A percentile compares a stretch with the other conserved stretches of the same genome.
phyloP scores from a whole-genome alignment of 2,888 invertebrate species.

The Drosophila neotestacea region DNA sequence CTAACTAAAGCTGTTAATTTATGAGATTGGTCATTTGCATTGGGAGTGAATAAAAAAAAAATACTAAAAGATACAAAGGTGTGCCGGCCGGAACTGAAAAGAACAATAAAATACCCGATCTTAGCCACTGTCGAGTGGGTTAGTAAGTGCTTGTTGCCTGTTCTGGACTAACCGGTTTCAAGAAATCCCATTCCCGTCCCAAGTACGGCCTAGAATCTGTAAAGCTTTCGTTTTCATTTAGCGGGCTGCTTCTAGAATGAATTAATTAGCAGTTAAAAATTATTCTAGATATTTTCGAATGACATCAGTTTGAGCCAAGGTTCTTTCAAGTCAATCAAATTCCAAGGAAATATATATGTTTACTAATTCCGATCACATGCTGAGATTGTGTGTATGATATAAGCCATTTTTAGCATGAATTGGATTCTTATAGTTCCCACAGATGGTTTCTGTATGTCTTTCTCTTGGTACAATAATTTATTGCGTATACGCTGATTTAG shows the following conservation, averaged over 20 bases:
- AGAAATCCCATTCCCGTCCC: slow-evolving; percentile 12
- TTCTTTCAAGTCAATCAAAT: slow-evolving; percentile 7
- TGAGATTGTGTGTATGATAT: neutral
- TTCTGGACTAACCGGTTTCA: slow-evolving; percentile 65
- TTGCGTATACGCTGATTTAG: slow-evolving; percentile 58
- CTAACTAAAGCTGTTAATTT: slow-evolving; percentile 55
- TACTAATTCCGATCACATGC: slow-evolving; percentile 4
- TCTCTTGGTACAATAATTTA: slow-evolving; percentile 29
- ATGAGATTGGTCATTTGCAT: slow-evolving; percentile 45
- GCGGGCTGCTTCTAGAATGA: slow-evolving; percentile 41
- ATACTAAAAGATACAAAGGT: slow-evolving; percentile 30
- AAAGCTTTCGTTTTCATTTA: slow-evolving; percentile 59
- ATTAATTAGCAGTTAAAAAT: slow-evolving; percentile 45
- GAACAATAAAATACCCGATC: slow-evolving; percentile 41
- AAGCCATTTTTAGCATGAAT: neutral
- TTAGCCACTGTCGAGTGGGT: slow-evolving; percentile 48
- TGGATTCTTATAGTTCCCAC: neutral
- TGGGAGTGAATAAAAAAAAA: slow-evolving; percentile 6
- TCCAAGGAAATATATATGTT: slow-evolving; percentile 36
- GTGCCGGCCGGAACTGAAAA: slow-evolving; percentile 48
- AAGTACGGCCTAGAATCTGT: slow-evolving; percentile 50
- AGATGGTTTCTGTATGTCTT: neutral
- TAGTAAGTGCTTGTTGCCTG: slow-evolving; percentile 48
- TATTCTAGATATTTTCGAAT: slow-evolving; percentile 34
- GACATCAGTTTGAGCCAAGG: slow-evolving; percentile 46